Base-by-base conservation (phyloP, 2,113 vertebrate genomes). In the Ciconia boyciana region DNA sequence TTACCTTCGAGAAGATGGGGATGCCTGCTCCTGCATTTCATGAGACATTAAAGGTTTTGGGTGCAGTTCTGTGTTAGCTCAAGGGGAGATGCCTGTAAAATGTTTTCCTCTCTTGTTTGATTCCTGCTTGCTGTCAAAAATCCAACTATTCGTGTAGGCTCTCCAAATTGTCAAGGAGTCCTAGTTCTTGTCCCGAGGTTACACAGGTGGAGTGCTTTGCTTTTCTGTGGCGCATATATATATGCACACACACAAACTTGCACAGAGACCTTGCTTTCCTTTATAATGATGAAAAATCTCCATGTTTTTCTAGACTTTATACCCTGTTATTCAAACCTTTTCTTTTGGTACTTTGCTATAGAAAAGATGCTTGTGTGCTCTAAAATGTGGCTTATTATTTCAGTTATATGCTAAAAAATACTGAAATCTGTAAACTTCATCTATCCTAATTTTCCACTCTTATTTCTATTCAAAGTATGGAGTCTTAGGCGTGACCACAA, bases 1-100 rank as follows among this genome's bases (percentile, higher is more conserved):
- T 14, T 13, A 44, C 15, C 46, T n/a, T 5, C 9, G 24, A 43
- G 46, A 36, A 6, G 5, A 8, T 12, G 36, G 28, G 46, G 13
- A 9, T 46, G 25, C 4, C 14, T 1, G 21, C 18, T 16, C 7
- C 36, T 24, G 24, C 2, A 17, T 4, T 11, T 24, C 10, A 0
- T 2, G 44, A 19, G 66, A 4, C 7, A 0, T 6, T 18, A 6
- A 5, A 20, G 43, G 36, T 2, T 22, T 22, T 12, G 55, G 34
- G 29, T 11, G 44, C 49, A 4, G 1, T 24, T 71, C 29, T 31
- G 20, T 20, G 44, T 57, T 69, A 62, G 86, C 78, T 80, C 20
- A 22, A 5, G 55, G 55, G 48, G 39, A 85, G 24, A 11, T 10
- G 44, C 36, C 8, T 20, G 80, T 34, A 25, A 61, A 52, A 34